Conservation (phyloP, 2,888 invertebrate species). For the Parthenolecanium corni region DNA sequence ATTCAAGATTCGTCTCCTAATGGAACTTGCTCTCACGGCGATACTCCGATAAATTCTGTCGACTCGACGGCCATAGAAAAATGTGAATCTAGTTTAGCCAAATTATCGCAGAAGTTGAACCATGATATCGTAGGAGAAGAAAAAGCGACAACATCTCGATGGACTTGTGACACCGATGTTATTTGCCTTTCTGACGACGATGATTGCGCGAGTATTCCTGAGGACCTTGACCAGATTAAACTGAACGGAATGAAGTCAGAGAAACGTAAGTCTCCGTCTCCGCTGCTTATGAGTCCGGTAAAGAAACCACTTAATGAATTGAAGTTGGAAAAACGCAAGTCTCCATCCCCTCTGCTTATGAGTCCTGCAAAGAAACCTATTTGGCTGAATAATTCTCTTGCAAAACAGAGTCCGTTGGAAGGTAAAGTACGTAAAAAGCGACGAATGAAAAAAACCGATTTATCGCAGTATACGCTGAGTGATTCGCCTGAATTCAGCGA, state of each 20-base stretch:
- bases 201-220: no score
- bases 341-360: not conserved
- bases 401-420: no score
- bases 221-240: no score
- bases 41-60: not conserved
- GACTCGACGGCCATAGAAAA: not conserved
- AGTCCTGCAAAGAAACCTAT: not conserved
- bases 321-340: constrained; percentile 10
- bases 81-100: not conserved
- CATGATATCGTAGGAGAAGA: not conserved
- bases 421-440: not conserved
- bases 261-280: constrained; percentile 14
- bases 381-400: not conserved
- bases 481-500: not conserved
- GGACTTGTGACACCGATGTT: no score
- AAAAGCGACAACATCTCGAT: no score
- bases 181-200: no score
- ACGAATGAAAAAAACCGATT: not conserved
- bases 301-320: not conserved
- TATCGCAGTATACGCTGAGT: not conserved
- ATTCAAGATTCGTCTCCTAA: not conserved
- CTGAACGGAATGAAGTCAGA: not conserved
- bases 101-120: not conserved
- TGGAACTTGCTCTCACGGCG: not conserved
- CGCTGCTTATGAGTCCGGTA: not conserved